Base-by-base conservation (phyloP, 2,797 vertebrate genomes). In the Pseudochirops cupreus region DNA sequence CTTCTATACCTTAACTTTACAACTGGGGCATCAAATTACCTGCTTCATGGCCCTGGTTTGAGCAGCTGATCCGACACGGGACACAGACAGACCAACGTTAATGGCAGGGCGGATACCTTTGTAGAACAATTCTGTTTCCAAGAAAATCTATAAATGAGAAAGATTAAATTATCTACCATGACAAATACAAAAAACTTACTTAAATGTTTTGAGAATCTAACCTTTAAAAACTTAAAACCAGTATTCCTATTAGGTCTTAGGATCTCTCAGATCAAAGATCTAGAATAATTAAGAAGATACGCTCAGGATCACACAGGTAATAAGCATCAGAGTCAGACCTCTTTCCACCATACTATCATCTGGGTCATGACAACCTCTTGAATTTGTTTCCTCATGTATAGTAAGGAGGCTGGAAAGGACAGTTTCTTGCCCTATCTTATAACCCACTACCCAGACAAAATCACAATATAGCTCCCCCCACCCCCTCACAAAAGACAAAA, bases 21-120 rank as follows among this genome's bases (percentile, higher is more conserved):
- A 54, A 74, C 54, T 92, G 31, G 82, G 26, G 93, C 93, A 18
- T 46, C 24, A 0, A 5, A 82, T 97, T 96, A 99, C 99, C 99
- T 99, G 99, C 97, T 99, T 99, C 99, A 99, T 99, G 96, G 99
- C 99, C 97, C 98, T 99, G 97, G 99, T 99, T 99, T 99, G 99
- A 96, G 99, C 99, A 99, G 99, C 99, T 98, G 99, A 99, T 89
- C 99, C 99, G 0, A 99, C 99, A 98, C 99, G 99, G 97, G 99
- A 99, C 98, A 99, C 99, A 98, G 99, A 99, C 98, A 99, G 99
- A 99, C 99, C 99, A 87, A 99, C 99, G 0, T 99, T 99, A 98
- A 99, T 99, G 93, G 99, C 99, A 91, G 99, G 99, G 95, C 99
- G 99, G 98, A 99, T 99, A 98, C 99, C 99, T 98, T 99, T 99